phyloP scores from a whole-genome alignment of 1,140 invertebrate genomes.

The Sminthurides bifidus region DNA sequence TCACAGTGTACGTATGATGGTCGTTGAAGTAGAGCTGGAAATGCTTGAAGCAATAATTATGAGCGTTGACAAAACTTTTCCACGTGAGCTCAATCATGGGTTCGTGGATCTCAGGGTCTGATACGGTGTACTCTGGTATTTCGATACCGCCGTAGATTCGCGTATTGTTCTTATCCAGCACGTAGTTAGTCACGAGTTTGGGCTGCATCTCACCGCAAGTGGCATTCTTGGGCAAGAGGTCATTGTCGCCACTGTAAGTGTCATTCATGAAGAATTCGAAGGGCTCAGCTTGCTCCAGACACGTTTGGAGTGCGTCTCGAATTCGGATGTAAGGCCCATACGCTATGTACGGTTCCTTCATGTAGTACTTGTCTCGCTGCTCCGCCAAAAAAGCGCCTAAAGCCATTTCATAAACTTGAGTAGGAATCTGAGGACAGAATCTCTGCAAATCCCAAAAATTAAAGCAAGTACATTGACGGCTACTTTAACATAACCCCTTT shows the following conservation, averaged over 20 bases:
- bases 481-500: too few species aligned
- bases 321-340: constrained; percentile 15
- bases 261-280: constrained; percentile 6
- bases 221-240: neutral
- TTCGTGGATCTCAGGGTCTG: constrained; percentile 5
- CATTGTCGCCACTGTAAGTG: neutral
- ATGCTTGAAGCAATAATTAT: constrained; percentile 16
- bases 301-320: constrained; percentile 6
- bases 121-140: neutral
- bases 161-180: constrained; percentile 8
- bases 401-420: too few species aligned
- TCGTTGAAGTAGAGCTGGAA: constrained; percentile 25
- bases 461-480: too few species aligned
- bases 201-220: neutral
- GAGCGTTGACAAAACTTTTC: constrained; percentile 21
- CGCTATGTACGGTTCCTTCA: constrained; percentile 19
- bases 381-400: too few species aligned
- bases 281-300: constrained; percentile 2
- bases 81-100: constrained; percentile 23
- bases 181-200: constrained; percentile 7
- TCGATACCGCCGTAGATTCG: neutral
- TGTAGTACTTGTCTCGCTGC: constrained; percentile 15
- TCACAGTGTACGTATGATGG: constrained; percentile 22
- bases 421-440: too few species aligned
- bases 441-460: too few species aligned